phyloP scores from a whole-genome alignment of 2,888 invertebrate species.

The Scotopteryx bipunctaria region DNA sequence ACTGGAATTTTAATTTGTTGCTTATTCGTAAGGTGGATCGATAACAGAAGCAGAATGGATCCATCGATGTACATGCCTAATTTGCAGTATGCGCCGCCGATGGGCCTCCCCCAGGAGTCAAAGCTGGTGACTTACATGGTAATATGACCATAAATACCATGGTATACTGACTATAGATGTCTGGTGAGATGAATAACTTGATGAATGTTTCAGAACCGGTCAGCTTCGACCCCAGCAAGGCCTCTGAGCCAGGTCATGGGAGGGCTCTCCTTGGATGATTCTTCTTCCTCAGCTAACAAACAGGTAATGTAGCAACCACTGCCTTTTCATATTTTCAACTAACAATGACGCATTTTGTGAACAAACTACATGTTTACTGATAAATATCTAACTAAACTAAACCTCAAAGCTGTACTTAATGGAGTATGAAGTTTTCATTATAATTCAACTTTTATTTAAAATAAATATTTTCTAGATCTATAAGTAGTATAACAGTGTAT shows the following conservation, averaged over 20 bases:
- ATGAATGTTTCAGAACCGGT: slow-evolving; percentile 61
- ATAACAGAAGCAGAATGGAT: slow-evolving; percentile 84
- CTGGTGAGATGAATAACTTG: not conserved
- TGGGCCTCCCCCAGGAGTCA: slow-evolving; percentile 92
- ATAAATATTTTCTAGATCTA: no score
- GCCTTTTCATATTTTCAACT: no score
- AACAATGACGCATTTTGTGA: no score
- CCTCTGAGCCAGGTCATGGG: slow-evolving; percentile 61
- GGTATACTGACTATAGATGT: no score
- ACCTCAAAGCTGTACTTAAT: no score
- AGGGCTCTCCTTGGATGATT: slow-evolving; percentile 63
- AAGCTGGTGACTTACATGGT: slow-evolving; percentile 94
- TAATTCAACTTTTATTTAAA: no score
- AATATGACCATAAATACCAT: slow-evolving; percentile 23
- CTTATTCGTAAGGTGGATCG: slow-evolving; percentile 29
- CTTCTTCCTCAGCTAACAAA: slow-evolving; percentile 56
- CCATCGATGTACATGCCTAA: slow-evolving; percentile 87
- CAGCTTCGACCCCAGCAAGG: slow-evolving; percentile 60
- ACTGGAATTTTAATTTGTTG: no score
- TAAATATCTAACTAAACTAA: no score
- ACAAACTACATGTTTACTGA: no score
- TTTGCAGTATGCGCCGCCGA: slow-evolving; percentile 85
- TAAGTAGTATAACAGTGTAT: no score
- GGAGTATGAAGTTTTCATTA: no score
- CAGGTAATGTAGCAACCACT: no score